phyloP scores from a whole-genome alignment of 1,140 invertebrate genomes.

The Popillia japonica region DNA sequence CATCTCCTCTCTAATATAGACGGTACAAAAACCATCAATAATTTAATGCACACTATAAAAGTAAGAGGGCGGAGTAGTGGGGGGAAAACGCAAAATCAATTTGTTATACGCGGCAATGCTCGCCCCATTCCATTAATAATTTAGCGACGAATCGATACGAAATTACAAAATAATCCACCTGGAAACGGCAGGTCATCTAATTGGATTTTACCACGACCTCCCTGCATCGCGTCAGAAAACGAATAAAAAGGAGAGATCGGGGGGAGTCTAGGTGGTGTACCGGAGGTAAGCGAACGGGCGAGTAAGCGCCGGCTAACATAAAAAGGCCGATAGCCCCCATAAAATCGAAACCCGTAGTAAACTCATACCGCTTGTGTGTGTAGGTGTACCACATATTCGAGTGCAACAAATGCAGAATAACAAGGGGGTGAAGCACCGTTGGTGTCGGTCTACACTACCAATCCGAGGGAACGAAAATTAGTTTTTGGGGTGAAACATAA shows the following conservation, averaged over 20 bases:
- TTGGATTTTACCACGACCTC: not conserved
- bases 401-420: too few relatives aligned
- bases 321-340: constrained; percentile 6
- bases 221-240: not conserved
- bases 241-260: constrained; percentile 6
- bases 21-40: not conserved
- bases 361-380: not conserved
- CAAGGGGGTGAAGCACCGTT: not conserved
- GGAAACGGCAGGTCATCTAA: constrained; percentile 17
- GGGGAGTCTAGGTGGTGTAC: not conserved
- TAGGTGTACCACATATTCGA: not conserved
- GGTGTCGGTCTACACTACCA: not conserved
- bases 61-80: not conserved
- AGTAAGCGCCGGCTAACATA: not conserved
- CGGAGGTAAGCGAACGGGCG: not conserved
- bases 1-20: too few relatives aligned
- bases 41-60: not conserved
- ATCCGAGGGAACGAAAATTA: not conserved
- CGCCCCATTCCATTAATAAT: not conserved
- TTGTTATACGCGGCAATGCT: not conserved
- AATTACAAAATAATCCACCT: constrained; percentile 16
- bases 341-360: not conserved
- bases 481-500: not conserved
- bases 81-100: not conserved
- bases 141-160: not conserved